These are phyloP conservation scores for Lagocephalus sceleratus DNA, from an alignment of 2,797 vertebrate genomes.

Conservation along the genomic window DNA sequence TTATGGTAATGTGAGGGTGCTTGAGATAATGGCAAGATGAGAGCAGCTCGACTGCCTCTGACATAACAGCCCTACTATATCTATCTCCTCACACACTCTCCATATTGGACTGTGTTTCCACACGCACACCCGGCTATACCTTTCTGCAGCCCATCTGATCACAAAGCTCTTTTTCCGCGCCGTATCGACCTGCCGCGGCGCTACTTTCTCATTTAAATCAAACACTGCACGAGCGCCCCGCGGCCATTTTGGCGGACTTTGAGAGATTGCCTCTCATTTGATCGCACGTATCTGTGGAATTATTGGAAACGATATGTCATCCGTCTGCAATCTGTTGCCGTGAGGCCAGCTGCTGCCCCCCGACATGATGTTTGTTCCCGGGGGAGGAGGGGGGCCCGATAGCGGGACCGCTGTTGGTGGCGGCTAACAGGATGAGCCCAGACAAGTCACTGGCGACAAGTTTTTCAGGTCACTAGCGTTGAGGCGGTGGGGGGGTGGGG, in stretches of 20 bases:
- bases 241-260: slow-evolving; percentile 27
- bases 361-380: slow-evolving; percentile 24
- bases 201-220: slow-evolving; percentile 52
- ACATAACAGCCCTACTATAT: slow-evolving; percentile 74
- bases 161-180: slow-evolving; percentile 29
- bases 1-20: slow-evolving; percentile 79
- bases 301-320: slow-evolving; percentile 33
- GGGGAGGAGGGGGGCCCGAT: slow-evolving; percentile 21
- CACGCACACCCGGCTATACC: not conserved
- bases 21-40: slow-evolving; percentile 80
- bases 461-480: slow-evolving; percentile 76
- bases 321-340: slow-evolving; percentile 38
- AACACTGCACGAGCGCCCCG: slow-evolving; percentile 36
- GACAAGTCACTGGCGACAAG: slow-evolving; percentile 53
- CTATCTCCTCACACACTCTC: slow-evolving; percentile 55
- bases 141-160: slow-evolving; percentile 8
- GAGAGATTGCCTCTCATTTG: slow-evolving; percentile 32
- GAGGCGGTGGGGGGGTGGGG: slow-evolving; percentile 31
- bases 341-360: slow-evolving; percentile 24
- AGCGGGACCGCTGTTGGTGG: slow-evolving; percentile 15
- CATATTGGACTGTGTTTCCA: slow-evolving; percentile 17
- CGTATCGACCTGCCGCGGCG: slow-evolving; percentile 25
- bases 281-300: slow-evolving; percentile 7
- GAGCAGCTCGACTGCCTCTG: slow-evolving; percentile 75
- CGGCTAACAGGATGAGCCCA: slow-evolving; percentile 23